A percentile compares a stretch with the other conserved stretches of the same genome.
Evolutionary conservation across 2,888 invertebrate species (phyloP).

Genomic region (Acrobeloides nanus): DNA sequence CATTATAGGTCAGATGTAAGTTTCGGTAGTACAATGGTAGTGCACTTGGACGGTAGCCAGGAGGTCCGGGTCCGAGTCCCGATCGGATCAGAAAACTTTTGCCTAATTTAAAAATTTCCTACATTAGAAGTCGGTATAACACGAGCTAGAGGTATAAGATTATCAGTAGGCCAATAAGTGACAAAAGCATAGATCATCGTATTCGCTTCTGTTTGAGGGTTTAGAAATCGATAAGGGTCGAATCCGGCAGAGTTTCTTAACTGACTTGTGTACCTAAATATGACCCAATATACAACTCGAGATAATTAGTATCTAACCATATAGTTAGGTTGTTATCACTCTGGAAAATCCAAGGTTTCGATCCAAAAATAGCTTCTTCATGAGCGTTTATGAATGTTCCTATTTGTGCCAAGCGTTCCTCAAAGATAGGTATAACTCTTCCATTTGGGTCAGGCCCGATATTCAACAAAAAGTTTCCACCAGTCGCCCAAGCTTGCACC

Average conservation of each 20-base stretch:
- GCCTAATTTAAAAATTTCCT: too few relatives aligned
- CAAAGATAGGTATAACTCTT: slow-evolving; percentile 56
- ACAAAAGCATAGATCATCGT: slow-evolving; percentile 46
- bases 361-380: slow-evolving; percentile 57
- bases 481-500: slow-evolving; percentile 43
- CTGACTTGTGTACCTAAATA: slow-evolving; percentile 34
- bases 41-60: too few relatives aligned
- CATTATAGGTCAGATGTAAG: too few relatives aligned
- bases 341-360: slow-evolving; percentile 57
- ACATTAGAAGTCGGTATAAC: slow-evolving; percentile 32
- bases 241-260: slow-evolving; percentile 14
- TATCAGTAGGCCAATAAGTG: slow-evolving; percentile 23
- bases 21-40: too few relatives aligned
- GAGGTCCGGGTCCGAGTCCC: too few relatives aligned
- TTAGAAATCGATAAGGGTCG: slow-evolving; percentile 9
- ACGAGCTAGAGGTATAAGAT: slow-evolving; percentile 25
- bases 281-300: slow-evolving; percentile 56
- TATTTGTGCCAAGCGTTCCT: slow-evolving; percentile 56
- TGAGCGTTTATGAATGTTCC: slow-evolving; percentile 55
- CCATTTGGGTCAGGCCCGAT: slow-evolving; percentile 58
- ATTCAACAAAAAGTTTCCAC: slow-evolving; percentile 51
- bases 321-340: too few relatives aligned
- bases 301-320: too few relatives aligned
- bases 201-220: slow-evolving; percentile 30
- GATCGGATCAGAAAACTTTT: too few relatives aligned